Evolutionary conservation across 1,140 invertebrate species (phyloP).

Genomic region (Probaryconus sp.): DNA sequence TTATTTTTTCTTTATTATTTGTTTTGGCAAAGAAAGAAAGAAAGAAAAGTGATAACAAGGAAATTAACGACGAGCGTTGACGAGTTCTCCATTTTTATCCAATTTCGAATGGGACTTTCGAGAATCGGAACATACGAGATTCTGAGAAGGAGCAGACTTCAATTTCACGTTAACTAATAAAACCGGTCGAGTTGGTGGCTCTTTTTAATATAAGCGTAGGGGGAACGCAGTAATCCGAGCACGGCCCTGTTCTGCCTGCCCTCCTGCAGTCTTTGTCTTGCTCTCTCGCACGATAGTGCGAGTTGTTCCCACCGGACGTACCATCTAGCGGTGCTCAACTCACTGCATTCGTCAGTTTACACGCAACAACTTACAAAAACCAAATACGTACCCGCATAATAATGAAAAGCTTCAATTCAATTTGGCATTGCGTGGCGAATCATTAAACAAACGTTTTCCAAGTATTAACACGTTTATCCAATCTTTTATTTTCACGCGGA

Average conservation of each 20-base stretch:
- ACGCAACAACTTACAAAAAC: no score
- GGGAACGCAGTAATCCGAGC: slow-evolving; percentile 65
- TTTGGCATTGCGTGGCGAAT: no score
- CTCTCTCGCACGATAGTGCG: slow-evolving; percentile 35
- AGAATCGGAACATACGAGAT: slow-evolving; percentile 44
- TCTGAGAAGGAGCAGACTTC: slow-evolving; percentile 61
- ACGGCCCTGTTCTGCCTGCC: slow-evolving; percentile 67
- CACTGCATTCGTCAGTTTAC: slow-evolving; percentile 9
- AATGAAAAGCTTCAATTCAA: no score
- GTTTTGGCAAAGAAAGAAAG: background rate
- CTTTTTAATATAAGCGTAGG: slow-evolving; percentile 44
- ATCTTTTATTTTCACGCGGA: no score
- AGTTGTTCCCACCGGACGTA: slow-evolving; percentile 67
- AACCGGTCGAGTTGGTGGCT: slow-evolving; percentile 56
- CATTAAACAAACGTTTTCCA: no score
- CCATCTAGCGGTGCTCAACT: slow-evolving; percentile 65
- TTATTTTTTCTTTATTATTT: slow-evolving; percentile 4
- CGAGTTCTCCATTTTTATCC: slow-evolving; percentile 39
- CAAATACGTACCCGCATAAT: no score
- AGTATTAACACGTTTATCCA: no score
- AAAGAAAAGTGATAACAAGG: slow-evolving; percentile 34
- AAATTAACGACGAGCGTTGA: slow-evolving; percentile 25
- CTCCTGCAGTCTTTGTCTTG: slow-evolving; percentile 56
- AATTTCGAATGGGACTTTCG: slow-evolving; percentile 28
- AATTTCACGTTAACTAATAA: slow-evolving; percentile 65